Percentiles rank a stretch among this genome's conserved stretches.
These are phyloP conservation scores for Neolamprologus tretocephalus DNA, from an alignment of 2,113 vertebrate genomes.

Conservation along the genomic window DNA sequence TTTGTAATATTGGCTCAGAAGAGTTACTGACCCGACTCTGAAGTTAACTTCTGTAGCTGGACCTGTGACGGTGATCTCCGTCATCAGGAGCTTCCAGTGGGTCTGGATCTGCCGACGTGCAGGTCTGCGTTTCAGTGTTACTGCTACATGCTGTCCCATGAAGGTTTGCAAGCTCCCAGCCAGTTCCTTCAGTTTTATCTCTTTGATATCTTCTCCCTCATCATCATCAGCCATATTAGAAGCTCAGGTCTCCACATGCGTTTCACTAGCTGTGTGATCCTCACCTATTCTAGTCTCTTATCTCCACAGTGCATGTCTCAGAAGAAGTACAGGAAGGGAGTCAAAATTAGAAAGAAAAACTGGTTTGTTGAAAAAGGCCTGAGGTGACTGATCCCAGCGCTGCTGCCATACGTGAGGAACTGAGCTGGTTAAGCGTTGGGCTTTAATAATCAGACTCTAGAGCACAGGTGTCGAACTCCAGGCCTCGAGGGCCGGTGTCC, in stretches of 20 bases:
- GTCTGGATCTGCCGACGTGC: background rate
- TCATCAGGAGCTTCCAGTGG: background rate
- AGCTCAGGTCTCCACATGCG: background rate
- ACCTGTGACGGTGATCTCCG: background rate
- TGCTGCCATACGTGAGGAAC: fast-evolving
- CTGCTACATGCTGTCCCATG: background rate
- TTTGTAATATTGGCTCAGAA: background rate
- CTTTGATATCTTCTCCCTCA: background rate
- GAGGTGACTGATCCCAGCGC: background rate
- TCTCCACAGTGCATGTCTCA: background rate
- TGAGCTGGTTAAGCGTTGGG: background rate
- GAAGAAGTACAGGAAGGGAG: background rate
- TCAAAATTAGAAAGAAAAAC: background rate
- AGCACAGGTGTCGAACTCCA: no score
- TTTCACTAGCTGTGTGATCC: background rate
- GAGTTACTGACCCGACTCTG: background rate
- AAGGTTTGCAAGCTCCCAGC: background rate
- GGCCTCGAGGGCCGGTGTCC: no score
- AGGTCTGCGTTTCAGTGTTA: background rate
- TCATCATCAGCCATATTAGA: background rate
- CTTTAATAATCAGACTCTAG: background rate
- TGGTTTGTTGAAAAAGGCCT: background rate
- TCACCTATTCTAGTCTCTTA: background rate
- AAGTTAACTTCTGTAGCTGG: background rate
- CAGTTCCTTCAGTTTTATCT: background rate